Conservation (phyloP, 2,113 vertebrate genomes). For the Chaetura pelagica region DNA sequence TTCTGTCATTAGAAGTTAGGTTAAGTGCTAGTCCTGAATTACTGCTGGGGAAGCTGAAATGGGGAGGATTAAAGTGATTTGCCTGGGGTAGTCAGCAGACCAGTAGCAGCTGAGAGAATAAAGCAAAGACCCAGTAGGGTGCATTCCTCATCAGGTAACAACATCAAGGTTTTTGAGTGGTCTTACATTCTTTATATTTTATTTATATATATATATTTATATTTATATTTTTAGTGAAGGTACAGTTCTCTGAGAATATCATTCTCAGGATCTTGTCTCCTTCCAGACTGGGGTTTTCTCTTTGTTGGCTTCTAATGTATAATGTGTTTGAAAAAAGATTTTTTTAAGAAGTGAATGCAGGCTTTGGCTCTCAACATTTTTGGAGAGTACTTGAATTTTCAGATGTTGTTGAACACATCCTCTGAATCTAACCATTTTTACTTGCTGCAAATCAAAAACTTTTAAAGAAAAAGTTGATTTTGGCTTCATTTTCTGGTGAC, state of each 20-base stretch:
- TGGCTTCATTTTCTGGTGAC: background rate
- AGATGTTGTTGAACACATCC: background rate
- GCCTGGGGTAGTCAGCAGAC: background rate
- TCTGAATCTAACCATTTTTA: background rate
- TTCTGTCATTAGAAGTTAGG: background rate
- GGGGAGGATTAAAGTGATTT: background rate
- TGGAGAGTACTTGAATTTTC: background rate
- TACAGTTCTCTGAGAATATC: background rate
- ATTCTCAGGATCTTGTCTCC: background rate
- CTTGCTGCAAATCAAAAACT: background rate
- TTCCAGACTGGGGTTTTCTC: accelerated
- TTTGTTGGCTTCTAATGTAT: background rate
- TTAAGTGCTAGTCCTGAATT: background rate
- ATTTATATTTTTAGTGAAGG: background rate
- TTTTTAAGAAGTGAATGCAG: background rate
- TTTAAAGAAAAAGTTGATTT: background rate
- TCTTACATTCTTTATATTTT: background rate
- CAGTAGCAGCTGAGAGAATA: background rate
- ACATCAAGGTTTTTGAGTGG: background rate
- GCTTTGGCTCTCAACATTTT: background rate
- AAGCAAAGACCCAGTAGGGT: background rate
- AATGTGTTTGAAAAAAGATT: background rate
- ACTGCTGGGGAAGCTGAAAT: background rate
- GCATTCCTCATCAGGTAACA: background rate
- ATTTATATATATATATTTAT: too few species aligned